Conservation (phyloP, 2,113 vertebrate genomes). For the Antechinus stuartii region DNA sequence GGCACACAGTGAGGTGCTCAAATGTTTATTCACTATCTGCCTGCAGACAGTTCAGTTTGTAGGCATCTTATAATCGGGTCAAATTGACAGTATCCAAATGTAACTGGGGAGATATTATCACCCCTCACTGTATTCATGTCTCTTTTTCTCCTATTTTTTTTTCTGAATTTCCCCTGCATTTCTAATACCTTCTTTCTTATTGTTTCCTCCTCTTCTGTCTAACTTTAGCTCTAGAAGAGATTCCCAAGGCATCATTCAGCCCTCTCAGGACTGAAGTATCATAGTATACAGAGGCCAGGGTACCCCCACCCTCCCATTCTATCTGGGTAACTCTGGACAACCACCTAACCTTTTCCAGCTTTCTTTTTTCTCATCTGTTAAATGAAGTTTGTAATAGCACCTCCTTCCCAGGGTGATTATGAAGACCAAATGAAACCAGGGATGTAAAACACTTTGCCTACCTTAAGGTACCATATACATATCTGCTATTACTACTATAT, state of each 20-base stretch:
- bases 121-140: background rate
- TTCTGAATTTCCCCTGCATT: background rate
- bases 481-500: background rate
- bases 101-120: background rate
- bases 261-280: background rate
- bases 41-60: background rate
- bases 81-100: background rate
- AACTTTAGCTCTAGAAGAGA: background rate
- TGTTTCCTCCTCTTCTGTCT: background rate
- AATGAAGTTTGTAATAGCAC: background rate
- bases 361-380: background rate
- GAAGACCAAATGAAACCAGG: background rate
- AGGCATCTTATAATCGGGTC: background rate
- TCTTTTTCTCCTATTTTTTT: background rate
- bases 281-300: background rate
- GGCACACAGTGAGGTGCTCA: background rate
- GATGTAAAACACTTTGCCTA: background rate
- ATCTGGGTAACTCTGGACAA: background rate
- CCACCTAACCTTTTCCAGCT: background rate
- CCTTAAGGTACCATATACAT: background rate
- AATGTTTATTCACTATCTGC: background rate
- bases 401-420: background rate
- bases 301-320: background rate
- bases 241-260: background rate
- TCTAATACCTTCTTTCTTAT: background rate